Base-by-base conservation (phyloP, 2,888 invertebrate genomes). In the Ariolimax columbianus region DNA sequence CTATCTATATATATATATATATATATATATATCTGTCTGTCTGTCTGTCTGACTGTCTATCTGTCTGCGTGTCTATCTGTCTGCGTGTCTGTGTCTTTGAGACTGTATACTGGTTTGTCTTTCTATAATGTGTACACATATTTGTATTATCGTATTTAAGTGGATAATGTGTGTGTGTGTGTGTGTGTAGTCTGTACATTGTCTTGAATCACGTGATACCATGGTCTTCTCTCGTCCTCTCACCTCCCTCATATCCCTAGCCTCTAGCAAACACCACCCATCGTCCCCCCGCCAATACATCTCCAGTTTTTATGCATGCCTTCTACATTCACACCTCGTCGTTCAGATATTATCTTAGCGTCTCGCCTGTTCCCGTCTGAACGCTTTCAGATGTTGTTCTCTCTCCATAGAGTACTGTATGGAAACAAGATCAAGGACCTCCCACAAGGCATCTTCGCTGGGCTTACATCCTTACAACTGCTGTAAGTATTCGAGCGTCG, bases 371-470 rank as follows among this genome's bases (percentile, higher is more conserved):
- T 66, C 66, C 14, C 33, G 66, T 30, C 14, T 66, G 33, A 30
- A 30, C 0, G 33, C 33, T 17, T 72, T 75, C 47, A 47, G 47
- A 14, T 75, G 68, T 51, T 78, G 33, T 55, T 77, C 72, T 85
- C 26, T 70, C 0, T 84, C 91, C 88, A 17, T 95, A 99, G 99
- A 91, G 98, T 99, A 84, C 95, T 99, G 43, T 99, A 99, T 93
- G 98, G 98, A n/a, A 99, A 99, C 95, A 98, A 98, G 95, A 97
- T 99, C 91, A 97, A 97, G 91, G 98, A 99, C 92, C 95, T 99
- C 63, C 98, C 98, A 33, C 96, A 97, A 59, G 98, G 98, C 81
- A 96, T 98, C 87, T 99, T 99, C 94, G 97, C 97, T 94, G 98
- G 98, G 84, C 95, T 99, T 80, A 95, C 96, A 26, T 97, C 97